Conservation (phyloP, 2,888 invertebrate genomes). For the Drosophila multiciliata region DNA sequence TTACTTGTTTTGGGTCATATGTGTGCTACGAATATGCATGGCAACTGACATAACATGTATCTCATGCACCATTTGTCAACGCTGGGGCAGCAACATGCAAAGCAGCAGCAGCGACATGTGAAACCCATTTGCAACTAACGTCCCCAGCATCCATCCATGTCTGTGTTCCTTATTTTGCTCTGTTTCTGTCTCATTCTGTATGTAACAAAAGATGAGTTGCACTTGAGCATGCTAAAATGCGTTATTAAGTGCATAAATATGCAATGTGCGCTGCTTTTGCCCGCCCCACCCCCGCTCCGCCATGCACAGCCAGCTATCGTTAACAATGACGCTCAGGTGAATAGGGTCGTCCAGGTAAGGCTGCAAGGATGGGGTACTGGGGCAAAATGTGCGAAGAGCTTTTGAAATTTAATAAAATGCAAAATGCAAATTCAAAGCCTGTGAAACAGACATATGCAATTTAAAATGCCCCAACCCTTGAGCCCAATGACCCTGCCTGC, state of each 20-base stretch:
- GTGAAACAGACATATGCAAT: conserved; percentile 61
- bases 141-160: neutral
- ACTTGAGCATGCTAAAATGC: conserved; percentile 80
- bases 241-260: conserved; percentile 82
- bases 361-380: neutral
- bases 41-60: conserved; percentile 51
- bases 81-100: conserved; percentile 8
- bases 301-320: neutral
- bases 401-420: conserved; percentile 80
- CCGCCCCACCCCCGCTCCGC: neutral
- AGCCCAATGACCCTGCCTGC: conserved; percentile 14
- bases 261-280: conserved; percentile 58
- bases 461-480: conserved; percentile 24
- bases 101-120: conserved; percentile 38
- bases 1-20: neutral
- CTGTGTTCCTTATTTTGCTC: conserved; percentile 5
- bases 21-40: conserved; percentile 34
- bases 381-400: conserved; percentile 59
- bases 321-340: conserved; percentile 70
- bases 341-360: conserved; percentile 34
- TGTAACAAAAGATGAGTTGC: conserved; percentile 79
- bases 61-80: conserved; percentile 75
- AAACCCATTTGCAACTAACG: conserved; percentile 39
- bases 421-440: conserved; percentile 75
- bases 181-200: conserved; percentile 11